phyloP scores from a whole-genome alignment of 2,797 vertebrate species.

The Morelia viridis region DNA sequence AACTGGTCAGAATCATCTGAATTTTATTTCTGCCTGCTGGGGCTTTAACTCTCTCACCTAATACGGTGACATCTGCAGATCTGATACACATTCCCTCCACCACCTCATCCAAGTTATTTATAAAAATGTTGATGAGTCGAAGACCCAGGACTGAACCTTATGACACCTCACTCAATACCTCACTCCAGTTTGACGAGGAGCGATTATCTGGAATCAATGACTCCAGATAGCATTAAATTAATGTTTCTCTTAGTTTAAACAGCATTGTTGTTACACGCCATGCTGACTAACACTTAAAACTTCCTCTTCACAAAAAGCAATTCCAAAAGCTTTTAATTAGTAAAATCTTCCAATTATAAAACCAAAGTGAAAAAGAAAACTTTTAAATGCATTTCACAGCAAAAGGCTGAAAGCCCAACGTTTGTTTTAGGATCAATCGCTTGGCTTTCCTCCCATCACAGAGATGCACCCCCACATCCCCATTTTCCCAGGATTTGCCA shows the following conservation, averaged over 20 bases:
- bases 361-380: conserved; percentile 1
- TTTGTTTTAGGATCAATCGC: conserved; percentile 42
- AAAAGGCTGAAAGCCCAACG: conserved; percentile 31
- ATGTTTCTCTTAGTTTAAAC: conserved; percentile 57
- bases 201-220: background rate
- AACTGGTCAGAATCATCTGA: background rate
- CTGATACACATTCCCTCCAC: background rate
- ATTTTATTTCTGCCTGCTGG: background rate
- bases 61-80: background rate
- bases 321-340: conserved; percentile 48
- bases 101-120: background rate
- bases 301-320: conserved; percentile 37
- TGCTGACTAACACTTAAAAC: background rate
- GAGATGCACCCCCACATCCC: no score
- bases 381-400: conserved; percentile 47
- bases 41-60: background rate
- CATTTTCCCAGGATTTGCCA: conserved; percentile 28
- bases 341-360: conserved; percentile 36
- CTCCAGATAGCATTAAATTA: background rate
- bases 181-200: background rate
- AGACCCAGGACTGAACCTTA: background rate
- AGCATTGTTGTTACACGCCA: conserved; percentile 59
- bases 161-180: background rate
- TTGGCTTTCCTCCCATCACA: background rate
- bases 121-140: background rate